A percentile compares a stretch with the other conserved stretches of the same genome.
Conservation (phyloP, 2,113 vertebrate genomes). For the Tetrao urogallus region DNA sequence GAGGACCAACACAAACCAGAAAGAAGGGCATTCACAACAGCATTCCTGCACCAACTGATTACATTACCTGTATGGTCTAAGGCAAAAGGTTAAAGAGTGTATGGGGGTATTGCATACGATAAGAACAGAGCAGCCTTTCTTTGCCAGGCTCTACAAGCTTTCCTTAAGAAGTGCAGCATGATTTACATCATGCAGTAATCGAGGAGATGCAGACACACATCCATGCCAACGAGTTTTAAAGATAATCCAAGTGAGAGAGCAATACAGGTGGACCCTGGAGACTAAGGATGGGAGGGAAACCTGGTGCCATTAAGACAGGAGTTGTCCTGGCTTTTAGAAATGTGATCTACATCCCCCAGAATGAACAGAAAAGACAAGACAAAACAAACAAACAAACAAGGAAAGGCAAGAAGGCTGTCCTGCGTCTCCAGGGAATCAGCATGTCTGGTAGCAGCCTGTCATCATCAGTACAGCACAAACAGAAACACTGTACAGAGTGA, state of each 20-base stretch:
- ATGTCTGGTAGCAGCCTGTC: neutral
- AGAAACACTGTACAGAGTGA: neutral
- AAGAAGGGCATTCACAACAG: neutral
- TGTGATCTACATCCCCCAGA: neutral
- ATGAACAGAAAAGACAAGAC: neutral
- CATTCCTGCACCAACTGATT: neutral
- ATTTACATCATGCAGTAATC: neutral
- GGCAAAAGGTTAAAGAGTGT: conserved; percentile 26
- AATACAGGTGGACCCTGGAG: neutral
- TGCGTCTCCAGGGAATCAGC: neutral
- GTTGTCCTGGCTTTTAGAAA: neutral
- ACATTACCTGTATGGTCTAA: conserved; percentile 51
- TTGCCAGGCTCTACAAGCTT: neutral
- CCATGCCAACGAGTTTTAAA: neutral
- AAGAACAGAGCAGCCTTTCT: conserved; percentile 57
- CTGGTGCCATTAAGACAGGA: neutral
- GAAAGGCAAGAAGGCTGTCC: neutral
- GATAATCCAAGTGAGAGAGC: neutral
- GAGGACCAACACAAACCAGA: neutral
- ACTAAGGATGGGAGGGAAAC: neutral
- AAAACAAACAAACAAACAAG: neutral
- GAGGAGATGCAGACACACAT: neutral
- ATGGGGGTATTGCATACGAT: conserved; percentile 5
- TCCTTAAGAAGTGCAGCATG: neutral
- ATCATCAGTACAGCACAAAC: neutral